A percentile compares a stretch with the other conserved stretches of the same genome.
Conservation (phyloP, 1,140 invertebrate genomes). For the Brachionus rubens region DNA sequence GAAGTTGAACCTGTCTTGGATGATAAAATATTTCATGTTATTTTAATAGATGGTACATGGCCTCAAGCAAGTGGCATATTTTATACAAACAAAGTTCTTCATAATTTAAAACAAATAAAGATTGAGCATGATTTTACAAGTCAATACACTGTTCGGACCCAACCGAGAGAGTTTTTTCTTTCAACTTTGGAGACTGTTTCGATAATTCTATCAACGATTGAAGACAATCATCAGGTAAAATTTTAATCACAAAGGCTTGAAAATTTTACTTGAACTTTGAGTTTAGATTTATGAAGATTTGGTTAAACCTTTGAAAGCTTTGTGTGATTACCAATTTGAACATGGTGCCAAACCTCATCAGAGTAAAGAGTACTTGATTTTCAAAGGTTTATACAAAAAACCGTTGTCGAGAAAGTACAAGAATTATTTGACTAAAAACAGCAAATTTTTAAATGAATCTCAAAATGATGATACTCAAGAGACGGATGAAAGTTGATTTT, state of each 20-base stretch:
- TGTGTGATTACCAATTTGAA: conserved; percentile 78
- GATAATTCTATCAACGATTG: conserved; percentile 65
- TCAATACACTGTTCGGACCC: conserved; percentile 85
- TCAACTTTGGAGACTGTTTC: conserved; percentile 86
- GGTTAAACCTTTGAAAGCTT: conserved; percentile 72
- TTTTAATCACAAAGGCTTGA: neutral
- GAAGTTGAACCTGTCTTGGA: conserved; percentile 36
- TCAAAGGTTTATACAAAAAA: conserved; percentile 79
- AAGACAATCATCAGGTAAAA: conserved; percentile 3
- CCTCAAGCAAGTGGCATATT: conserved; percentile 74
- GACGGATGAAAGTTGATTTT: too few species aligned
- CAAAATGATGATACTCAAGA: neutral
- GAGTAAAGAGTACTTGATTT: conserved; percentile 81
- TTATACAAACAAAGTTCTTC: conserved; percentile 57
- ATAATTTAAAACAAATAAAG: conserved; percentile 55
- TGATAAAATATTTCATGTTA: conserved; percentile 68
- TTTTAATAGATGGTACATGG: conserved; percentile 89
- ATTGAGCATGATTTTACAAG: conserved; percentile 73
- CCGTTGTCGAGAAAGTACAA: conserved; percentile 48
- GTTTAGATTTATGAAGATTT: conserved; percentile 65
- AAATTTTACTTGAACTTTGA: neutral
- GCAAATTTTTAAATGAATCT: conserved; percentile 19
- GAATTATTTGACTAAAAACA: conserved; percentile 41
- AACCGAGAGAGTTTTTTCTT: conserved; percentile 82
- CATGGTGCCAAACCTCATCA: conserved; percentile 87